Base-by-base conservation (phyloP, 2,797 vertebrate genomes). In the Craterocephalus amniculus region DNA sequence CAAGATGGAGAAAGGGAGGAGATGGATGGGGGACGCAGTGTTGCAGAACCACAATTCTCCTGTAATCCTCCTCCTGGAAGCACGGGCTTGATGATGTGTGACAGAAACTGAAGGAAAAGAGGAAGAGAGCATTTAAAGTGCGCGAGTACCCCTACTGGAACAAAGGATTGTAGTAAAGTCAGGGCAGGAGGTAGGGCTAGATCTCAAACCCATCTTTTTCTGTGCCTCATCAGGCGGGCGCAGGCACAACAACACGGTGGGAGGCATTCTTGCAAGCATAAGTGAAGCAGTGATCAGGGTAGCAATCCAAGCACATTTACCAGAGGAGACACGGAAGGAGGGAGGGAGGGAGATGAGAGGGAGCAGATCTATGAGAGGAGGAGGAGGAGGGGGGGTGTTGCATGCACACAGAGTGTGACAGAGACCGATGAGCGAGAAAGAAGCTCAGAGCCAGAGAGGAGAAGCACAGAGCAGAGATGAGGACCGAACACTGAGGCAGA, bases 271-370 rank as follows among this genome's bases (percentile, higher is more conserved):
- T 89, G 87, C 88, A 90, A 91, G 84, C 86, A 89, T 82, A 89
- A 91, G 87, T 82, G 81, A 92, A 89, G 90, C 87, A 83, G 79
- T 38, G 71, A 90, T 86, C 81, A 85, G 87, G 85, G 88, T 85
- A 88, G 91, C 91, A 92, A 88, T 91, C 84, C 90, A 84, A 91
- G 90, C 89, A 89, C 83, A 91, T 90, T 91, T 90, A 89, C 77
- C 69, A 90, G 86, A 79, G 83, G 79, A 77, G 83, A 65, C 62
- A 63, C 68, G 56, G 74, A 78, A 62, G 59, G 63, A 60, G 58
- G 67, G 48, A 59, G 76, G 58, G 72, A 63, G 74, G 54, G 70
- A 67, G n/a, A n/a, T n/a, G n/a, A n/a, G n/a, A n/a, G n/a, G n/a
- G n/a, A n/a, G n/a, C n/a, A n/a, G n/a, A n/a, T n/a, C n/a, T n/a